Evolutionary conservation across 2,113 vertebrate genomes (phyloP).

Genomic region (Emydura subglobosa): DNA sequence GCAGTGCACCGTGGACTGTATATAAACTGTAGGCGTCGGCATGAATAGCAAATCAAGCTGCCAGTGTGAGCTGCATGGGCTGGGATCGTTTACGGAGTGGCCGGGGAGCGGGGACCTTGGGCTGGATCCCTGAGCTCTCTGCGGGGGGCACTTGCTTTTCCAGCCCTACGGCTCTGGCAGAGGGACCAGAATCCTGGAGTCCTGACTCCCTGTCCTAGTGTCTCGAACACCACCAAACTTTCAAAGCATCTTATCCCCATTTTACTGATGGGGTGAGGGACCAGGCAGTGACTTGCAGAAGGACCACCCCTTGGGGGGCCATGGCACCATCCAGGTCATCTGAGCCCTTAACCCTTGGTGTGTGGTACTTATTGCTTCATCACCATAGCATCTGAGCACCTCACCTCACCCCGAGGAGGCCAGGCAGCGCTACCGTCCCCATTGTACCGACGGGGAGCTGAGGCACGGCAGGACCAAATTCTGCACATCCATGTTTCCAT

Average conservation of each 20-base stretch:
- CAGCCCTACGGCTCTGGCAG: too few species aligned
- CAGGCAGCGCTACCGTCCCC: too few species aligned
- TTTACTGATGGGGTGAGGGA: neutral
- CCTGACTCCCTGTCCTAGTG: neutral
- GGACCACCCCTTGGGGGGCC: too few species aligned
- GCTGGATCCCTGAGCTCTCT: neutral
- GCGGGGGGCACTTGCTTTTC: neutral
- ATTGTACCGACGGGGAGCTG: neutral
- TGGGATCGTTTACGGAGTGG: neutral
- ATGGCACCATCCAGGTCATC: neutral
- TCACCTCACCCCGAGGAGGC: neutral
- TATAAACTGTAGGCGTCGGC: neutral
- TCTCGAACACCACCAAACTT: too few species aligned
- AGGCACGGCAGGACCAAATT: neutral
- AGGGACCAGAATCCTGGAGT: neutral
- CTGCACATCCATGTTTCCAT: neutral
- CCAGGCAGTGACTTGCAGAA: neutral
- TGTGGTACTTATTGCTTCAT: neutral
- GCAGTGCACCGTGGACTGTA: neutral
- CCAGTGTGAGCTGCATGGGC: too few species aligned
- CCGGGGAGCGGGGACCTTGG: too few species aligned
- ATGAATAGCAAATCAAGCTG: neutral
- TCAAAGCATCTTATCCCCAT: neutral
- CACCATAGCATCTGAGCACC: neutral
- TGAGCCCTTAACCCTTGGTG: neutral